Evolutionary conservation across 2,888 invertebrate genomes (phyloP).

Genomic region (Siphonodentalium dalli): DNA sequence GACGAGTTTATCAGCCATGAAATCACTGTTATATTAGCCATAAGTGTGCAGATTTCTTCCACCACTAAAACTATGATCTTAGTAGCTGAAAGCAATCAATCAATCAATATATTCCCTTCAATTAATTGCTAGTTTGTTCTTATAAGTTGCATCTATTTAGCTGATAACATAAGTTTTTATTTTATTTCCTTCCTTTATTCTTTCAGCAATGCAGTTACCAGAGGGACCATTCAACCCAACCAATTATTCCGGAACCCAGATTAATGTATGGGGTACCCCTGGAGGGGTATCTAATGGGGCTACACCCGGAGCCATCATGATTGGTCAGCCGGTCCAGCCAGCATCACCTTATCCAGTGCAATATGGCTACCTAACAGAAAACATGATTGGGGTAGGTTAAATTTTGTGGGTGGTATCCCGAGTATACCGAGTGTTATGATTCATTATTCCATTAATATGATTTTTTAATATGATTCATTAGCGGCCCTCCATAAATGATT

Average conservation of each 20-base stretch:
- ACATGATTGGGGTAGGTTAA: constrained; percentile 54
- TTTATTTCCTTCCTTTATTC: constrained; percentile 7
- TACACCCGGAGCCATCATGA: constrained; percentile 35
- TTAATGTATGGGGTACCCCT: constrained; percentile 64
- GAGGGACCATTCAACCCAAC: constrained; percentile 64
- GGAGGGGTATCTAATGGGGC: constrained; percentile 36
- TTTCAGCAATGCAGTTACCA: constrained; percentile 38
- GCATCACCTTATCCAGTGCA: constrained; percentile 50
- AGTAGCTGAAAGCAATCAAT: too few relatives aligned
- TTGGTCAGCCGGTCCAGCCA: constrained; percentile 37
- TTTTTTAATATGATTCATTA: too few relatives aligned
- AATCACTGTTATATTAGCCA: too few relatives aligned
- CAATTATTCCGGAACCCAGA: constrained; percentile 65
- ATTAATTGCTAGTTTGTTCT: too few relatives aligned
- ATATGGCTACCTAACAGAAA: constrained; percentile 61
- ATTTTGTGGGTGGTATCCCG: not conserved
- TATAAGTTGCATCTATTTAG: too few relatives aligned
- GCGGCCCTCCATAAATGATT: too few relatives aligned
- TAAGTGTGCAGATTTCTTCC: too few relatives aligned
- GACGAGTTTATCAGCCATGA: too few relatives aligned
- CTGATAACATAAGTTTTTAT: too few relatives aligned
- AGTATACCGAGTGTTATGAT: not conserved
- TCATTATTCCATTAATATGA: not conserved
- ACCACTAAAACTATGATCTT: too few relatives aligned
- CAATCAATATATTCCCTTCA: too few relatives aligned